These are phyloP conservation scores for Mustelus asterias DNA, from an alignment of 2,113 vertebrate species.

Conservation along the genomic window DNA sequence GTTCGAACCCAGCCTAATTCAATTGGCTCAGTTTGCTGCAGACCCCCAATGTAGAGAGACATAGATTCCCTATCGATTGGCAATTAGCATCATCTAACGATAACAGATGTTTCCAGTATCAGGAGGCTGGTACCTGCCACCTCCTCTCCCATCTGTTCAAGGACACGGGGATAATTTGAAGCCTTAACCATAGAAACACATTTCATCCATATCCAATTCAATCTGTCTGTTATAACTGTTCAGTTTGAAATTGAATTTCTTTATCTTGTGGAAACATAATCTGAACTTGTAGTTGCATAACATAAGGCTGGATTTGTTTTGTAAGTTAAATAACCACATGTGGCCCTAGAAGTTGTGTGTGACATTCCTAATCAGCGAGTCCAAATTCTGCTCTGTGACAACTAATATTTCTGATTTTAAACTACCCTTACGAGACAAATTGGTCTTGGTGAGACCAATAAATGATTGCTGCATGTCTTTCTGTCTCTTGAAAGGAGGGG, in stretches of 20 bases:
- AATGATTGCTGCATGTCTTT: not conserved
- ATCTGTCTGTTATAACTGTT: constrained; percentile 36
- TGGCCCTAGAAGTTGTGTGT: not conserved
- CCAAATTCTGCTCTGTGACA: not conserved
- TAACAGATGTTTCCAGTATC: constrained; percentile 28
- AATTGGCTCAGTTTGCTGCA: constrained; percentile 17
- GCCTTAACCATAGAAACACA: constrained; percentile 34
- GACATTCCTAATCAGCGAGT: too few relatives aligned
- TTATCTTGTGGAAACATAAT: constrained; percentile 24
- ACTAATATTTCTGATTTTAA: not conserved
- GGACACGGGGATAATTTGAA: constrained; percentile 33
- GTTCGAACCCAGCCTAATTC: constrained; percentile 18
- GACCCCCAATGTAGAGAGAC: constrained; percentile 33
- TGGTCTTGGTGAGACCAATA: not conserved
- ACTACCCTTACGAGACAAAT: not conserved
- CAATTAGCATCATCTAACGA: constrained; percentile 37
- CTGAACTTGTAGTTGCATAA: constrained; percentile 26
- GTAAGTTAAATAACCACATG: not conserved
- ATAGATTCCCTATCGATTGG: constrained; percentile 36
- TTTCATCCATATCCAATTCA: constrained; percentile 35
- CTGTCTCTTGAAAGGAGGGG: not conserved
- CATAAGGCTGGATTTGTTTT: not conserved
- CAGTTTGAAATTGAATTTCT: constrained; percentile 27
- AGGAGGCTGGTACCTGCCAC: constrained; percentile 35
- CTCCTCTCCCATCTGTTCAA: constrained; percentile 38